Percentiles rank a stretch among this genome's conserved stretches.
Evolutionary conservation across 1,140 invertebrate genomes (phyloP).

Genomic region (Drosophila sechellia): DNA sequence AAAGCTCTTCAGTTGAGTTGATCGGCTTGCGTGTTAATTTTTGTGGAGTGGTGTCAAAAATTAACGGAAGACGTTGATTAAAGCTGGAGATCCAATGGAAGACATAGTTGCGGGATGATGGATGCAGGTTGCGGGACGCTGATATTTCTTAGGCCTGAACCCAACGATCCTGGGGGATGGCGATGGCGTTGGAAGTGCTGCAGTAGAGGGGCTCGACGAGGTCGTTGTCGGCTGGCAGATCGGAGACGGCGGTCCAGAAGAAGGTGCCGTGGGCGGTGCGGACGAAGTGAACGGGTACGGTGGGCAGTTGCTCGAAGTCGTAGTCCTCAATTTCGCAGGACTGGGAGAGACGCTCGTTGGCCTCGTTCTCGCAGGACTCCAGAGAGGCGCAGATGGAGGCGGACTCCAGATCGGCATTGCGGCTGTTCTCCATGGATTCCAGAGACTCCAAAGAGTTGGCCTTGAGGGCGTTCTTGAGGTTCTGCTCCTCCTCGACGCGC

Average conservation of each 20-base stretch:
- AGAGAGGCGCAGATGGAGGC: slow-evolving; percentile 54
- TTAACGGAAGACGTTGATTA: slow-evolving; percentile 69
- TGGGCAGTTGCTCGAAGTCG: slow-evolving; percentile 84
- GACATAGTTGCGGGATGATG: slow-evolving; percentile 51
- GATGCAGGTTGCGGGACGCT: neutral
- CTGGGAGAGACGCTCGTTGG: slow-evolving; percentile 78
- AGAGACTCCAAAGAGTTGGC: slow-evolving; percentile 79
- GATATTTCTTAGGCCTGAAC: slow-evolving; percentile 84
- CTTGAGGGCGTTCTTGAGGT: slow-evolving; percentile 71
- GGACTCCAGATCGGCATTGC: slow-evolving; percentile 73
- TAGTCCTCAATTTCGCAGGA: slow-evolving; percentile 80
- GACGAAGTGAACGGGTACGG: slow-evolving; percentile 86
- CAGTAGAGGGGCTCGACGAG: slow-evolving; percentile 78
- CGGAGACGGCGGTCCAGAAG: slow-evolving; percentile 86
- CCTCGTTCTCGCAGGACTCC: slow-evolving; percentile 76
- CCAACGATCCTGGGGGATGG: slow-evolving; percentile 85
- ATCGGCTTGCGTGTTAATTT: slow-evolving; percentile 70
- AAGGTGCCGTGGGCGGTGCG: slow-evolving; percentile 86
- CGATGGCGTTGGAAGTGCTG: slow-evolving; percentile 84
- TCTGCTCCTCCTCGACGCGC: slow-evolving; percentile 62
- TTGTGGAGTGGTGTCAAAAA: slow-evolving; percentile 50
- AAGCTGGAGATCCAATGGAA: slow-evolving; percentile 66
- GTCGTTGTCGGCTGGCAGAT: slow-evolving; percentile 84
- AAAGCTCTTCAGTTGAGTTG: slow-evolving; percentile 70
- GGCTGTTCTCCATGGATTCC: slow-evolving; percentile 78